phyloP scores from a whole-genome alignment of 2,797 vertebrate species.

The Pseudotriccus pelzelni region DNA sequence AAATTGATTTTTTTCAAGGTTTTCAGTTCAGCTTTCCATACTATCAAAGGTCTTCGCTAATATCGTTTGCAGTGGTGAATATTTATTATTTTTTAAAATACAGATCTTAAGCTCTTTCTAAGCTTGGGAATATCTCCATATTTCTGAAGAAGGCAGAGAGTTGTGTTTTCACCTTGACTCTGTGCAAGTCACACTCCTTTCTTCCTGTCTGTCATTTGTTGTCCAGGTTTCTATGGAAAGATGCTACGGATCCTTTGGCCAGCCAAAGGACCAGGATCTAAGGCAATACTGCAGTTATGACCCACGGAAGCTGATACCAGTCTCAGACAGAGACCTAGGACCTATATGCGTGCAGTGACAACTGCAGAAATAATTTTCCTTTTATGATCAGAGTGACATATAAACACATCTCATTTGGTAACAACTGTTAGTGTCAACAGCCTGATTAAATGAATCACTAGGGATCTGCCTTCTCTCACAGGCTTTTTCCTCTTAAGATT shows the following conservation, averaged over 20 bases:
- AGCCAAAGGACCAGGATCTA: background rate
- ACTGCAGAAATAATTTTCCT: background rate
- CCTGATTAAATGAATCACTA: background rate
- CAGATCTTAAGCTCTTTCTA: background rate
- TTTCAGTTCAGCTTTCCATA: background rate
- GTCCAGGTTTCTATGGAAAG: background rate
- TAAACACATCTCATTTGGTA: background rate
- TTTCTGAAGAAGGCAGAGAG: background rate
- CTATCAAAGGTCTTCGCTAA: fast-evolving
- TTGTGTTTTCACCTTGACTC: background rate
- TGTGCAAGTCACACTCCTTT: background rate
- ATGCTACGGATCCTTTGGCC: background rate
- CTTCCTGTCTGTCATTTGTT: background rate
- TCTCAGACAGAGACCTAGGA: background rate
- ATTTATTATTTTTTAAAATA: background rate
- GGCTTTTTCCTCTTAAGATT: background rate
- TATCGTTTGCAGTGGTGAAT: background rate
- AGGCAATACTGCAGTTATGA: background rate
- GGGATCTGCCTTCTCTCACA: background rate
- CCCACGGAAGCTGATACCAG: background rate
- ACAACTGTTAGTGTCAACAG: background rate
- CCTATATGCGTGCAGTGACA: background rate
- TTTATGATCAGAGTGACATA: background rate
- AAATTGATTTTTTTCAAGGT: background rate
- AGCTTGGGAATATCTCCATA: background rate